A percentile compares a stretch with the other conserved stretches of the same genome.
These are phyloP conservation scores for Drosophila parvula DNA, from an alignment of 1,140 invertebrate species.

Conservation along the genomic window DNA sequence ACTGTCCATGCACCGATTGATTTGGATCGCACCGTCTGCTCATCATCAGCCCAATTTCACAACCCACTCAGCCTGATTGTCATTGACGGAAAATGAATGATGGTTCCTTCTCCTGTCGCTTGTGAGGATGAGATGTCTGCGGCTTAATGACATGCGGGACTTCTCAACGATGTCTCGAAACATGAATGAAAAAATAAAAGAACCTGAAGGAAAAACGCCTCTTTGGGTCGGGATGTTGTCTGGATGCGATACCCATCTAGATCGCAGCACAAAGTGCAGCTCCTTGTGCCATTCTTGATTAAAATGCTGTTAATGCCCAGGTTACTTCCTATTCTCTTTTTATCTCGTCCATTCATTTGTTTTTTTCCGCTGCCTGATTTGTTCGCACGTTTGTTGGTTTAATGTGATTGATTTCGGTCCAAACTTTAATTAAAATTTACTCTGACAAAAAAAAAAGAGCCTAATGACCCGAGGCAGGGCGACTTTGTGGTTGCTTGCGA, in stretches of 20 bases:
- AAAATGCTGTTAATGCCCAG: conserved; percentile 66
- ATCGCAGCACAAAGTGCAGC: conserved; percentile 48
- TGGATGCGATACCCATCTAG: conserved; percentile 56
- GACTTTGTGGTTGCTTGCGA: background rate
- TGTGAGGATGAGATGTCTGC: background rate
- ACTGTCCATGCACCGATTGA: conserved; percentile 26
- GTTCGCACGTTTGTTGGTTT: conserved; percentile 39
- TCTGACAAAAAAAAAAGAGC: background rate
- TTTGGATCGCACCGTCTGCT: conserved; percentile 26
- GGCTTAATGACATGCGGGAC: conserved; percentile 72
- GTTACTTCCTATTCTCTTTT: conserved; percentile 27
- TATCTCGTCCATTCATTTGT: background rate
- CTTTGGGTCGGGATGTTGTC: background rate
- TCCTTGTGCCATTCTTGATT: conserved; percentile 55
- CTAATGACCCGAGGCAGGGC: conserved; percentile 45
- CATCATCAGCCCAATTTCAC: conserved; percentile 19
- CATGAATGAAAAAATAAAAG: conserved; percentile 23
- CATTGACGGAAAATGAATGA: conserved; percentile 65
- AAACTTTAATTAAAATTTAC: conserved; percentile 59
- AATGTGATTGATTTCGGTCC: conserved; percentile 63
- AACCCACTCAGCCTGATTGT: conserved; percentile 37
- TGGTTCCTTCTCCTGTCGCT: conserved; percentile 42
- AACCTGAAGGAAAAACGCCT: background rate
- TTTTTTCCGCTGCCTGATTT: conserved; percentile 21
- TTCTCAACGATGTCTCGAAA: conserved; percentile 43